Conservation (phyloP, 2,888 invertebrate species). For the Antheraea assamensis region DNA sequence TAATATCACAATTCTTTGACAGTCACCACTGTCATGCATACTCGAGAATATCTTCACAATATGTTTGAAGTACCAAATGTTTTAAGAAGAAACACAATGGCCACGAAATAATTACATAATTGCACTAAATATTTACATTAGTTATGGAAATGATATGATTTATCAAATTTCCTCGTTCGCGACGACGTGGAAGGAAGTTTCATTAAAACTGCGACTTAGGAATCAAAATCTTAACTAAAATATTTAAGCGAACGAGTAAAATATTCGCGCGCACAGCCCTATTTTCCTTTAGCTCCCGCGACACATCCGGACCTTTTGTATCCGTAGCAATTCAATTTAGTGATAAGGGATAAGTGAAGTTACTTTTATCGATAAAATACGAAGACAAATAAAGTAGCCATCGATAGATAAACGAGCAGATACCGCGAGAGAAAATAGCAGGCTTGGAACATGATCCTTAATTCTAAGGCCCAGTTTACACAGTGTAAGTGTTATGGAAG, state of each 20-base stretch:
- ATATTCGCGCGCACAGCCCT: slow-evolving; percentile 42
- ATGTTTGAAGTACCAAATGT: too few species aligned
- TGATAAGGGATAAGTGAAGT: slow-evolving; percentile 62
- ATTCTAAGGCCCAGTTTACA: slow-evolving; percentile 3
- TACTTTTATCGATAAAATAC: slow-evolving; percentile 53
- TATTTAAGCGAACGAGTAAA: background rate
- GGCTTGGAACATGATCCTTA: background rate
- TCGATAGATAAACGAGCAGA: slow-evolving; percentile 47
- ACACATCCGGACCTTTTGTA: slow-evolving; percentile 55
- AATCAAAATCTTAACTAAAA: background rate
- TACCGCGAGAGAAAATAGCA: slow-evolving; percentile 22
- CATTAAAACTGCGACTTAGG: too few species aligned
- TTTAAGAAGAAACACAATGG: too few species aligned
- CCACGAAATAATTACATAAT: too few species aligned
- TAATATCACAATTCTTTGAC: too few species aligned
- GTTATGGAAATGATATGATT: too few species aligned
- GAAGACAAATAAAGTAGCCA: slow-evolving; percentile 63
- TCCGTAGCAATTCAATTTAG: slow-evolving; percentile 72
- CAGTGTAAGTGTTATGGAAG: background rate
- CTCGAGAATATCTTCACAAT: too few species aligned
- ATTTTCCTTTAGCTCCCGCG: slow-evolving; percentile 37
- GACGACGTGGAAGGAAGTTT: too few species aligned
- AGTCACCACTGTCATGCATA: too few species aligned
- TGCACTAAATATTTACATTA: too few species aligned
- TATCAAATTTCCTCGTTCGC: too few species aligned